phyloP scores from a whole-genome alignment of 2,888 invertebrate genomes.

The Aproaerema taeniolella region DNA sequence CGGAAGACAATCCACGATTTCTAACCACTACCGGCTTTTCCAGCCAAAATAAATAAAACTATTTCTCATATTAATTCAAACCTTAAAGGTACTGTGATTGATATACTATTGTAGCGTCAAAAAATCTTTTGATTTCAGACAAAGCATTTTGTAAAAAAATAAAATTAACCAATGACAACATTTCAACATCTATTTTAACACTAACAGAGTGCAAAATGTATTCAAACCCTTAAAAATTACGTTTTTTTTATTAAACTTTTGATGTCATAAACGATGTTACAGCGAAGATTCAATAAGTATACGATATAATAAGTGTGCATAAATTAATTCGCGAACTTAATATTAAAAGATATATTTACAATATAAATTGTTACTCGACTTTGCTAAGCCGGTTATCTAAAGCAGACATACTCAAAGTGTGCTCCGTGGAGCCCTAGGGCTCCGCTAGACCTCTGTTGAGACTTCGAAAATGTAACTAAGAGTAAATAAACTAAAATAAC shows the following conservation, averaged over 20 bases:
- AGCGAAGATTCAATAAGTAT: background rate
- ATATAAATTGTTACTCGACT: background rate
- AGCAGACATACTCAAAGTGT: too few relatives aligned
- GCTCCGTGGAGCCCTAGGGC: too few relatives aligned
- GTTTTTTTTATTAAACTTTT: conserved; percentile 1
- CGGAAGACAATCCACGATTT: background rate
- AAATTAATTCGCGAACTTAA: background rate
- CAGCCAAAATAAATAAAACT: background rate
- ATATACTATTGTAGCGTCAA: too few relatives aligned
- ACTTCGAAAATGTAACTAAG: too few relatives aligned
- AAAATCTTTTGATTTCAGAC: background rate
- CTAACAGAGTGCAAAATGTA: conserved; percentile 48
- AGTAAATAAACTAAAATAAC: too few relatives aligned
- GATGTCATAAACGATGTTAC: conserved; percentile 1
- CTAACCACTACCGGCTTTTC: background rate
- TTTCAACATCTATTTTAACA: conserved; percentile 28
- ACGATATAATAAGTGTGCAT: background rate
- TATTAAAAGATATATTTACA: background rate
- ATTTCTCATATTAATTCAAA: background rate
- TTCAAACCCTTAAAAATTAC: conserved; percentile 30
- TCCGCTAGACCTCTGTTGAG: too few relatives aligned
- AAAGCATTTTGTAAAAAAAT: conserved; percentile 42
- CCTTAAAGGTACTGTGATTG: background rate
- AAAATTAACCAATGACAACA: conserved; percentile 49
- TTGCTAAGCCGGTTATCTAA: background rate